Evolutionary conservation across 2,113 vertebrate species (phyloP), one percentile per base, ranked within the genome.

Genomic region (Empidonax traillii): DNA sequence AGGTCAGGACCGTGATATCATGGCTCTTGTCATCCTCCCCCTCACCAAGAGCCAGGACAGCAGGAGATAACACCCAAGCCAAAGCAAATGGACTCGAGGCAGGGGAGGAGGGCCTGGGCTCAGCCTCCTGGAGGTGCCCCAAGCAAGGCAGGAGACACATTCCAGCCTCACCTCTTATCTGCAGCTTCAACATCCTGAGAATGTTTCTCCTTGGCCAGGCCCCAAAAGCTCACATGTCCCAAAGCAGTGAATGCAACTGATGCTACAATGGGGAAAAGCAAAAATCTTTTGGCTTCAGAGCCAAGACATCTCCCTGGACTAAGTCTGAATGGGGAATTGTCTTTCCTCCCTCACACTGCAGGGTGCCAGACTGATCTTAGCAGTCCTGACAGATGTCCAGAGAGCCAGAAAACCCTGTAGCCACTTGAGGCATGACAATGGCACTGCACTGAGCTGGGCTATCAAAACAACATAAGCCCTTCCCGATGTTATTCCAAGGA

Each of bases 151-250:
- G 66, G 67, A 91, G 35, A 19, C 24, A 61, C 55, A 91, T 77
- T 92, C 79, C 85, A 96, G 39, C 35, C 2, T 83, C 56, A 77
- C n/a, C 27, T 59, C 87, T 91, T 96, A 91, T 93, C 95, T 91
- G 17, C 55, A 79, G 30, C 59, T 92, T 83, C 91, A 89, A 30
- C 39, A 90, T 93, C 87, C 59, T 90, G 67, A 77, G 62, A 80
- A 66, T 46, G 49, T 65, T 77, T 68, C 68, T 77, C 67, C 43
- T 76, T 81, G 87, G 87, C 81, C 67, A 33, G 22, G 33, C 24
- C 71, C 67, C 69, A 77, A 52, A 87, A 55, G 19, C 23, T 69
- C 41, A 17, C 17, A 77, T 12, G 35, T 33, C 67, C 71, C 53
- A 89, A 59, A 83, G 41, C 58, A 47, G 8, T 16, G 62, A 87